Conservation (phyloP, 2,113 vertebrate species). For the Perccottus glenii region DNA sequence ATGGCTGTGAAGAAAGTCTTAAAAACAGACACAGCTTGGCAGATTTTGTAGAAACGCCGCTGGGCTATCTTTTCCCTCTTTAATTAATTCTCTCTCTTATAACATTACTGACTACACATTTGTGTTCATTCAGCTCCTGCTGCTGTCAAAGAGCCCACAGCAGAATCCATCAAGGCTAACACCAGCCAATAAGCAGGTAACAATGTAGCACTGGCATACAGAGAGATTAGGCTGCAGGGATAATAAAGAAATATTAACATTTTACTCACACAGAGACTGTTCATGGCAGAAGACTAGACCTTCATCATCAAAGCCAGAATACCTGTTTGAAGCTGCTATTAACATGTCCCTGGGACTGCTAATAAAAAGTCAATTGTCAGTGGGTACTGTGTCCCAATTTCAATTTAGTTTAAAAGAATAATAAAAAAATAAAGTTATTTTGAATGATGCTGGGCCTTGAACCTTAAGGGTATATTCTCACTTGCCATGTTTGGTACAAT, state of each 20-base stretch:
- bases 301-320: neutral
- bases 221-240: neutral
- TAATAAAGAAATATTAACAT: constrained; percentile 4
- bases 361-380: neutral
- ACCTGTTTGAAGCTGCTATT: neutral
- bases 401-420: neutral
- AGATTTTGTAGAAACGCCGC: neutral
- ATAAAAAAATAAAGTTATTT: too few relatives aligned
- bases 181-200: neutral
- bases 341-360: neutral
- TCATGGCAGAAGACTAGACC: neutral
- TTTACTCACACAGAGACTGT: neutral
- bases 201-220: neutral
- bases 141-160: neutral
- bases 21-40: neutral
- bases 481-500: too few relatives aligned
- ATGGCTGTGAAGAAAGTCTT: neutral
- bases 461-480: too few relatives aligned
- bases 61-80: neutral
- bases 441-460: too few relatives aligned
- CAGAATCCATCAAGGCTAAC: constrained; percentile 1
- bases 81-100: neutral
- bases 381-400: neutral
- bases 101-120: neutral
- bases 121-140: neutral